Percentiles rank a stretch among this genome's conserved stretches.
phyloP scores from a whole-genome alignment of 2,113 vertebrate species.

The Acrocephalus arundinaceus region DNA sequence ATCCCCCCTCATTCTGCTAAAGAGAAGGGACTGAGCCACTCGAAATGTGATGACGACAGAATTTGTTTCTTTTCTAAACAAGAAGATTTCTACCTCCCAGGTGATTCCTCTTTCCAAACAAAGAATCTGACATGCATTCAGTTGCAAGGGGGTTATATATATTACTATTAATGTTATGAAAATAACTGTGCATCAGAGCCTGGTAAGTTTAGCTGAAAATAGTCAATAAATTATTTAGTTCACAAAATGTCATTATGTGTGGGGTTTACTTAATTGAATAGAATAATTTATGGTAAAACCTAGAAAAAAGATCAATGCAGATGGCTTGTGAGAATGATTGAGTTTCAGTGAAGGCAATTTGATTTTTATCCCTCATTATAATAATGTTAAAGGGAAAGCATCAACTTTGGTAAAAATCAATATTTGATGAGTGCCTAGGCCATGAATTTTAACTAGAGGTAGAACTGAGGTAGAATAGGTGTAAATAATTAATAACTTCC shows the following conservation, averaged over 20 bases:
- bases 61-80: constrained; percentile 27
- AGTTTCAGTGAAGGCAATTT: constrained; percentile 78
- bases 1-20: neutral
- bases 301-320: constrained; percentile 80
- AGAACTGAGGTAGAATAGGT: constrained; percentile 64
- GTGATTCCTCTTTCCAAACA: constrained; percentile 56
- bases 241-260: constrained; percentile 82
- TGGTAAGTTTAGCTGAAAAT: constrained; percentile 73
- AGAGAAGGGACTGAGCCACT: neutral
- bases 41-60: neutral
- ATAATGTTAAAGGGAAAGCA: constrained; percentile 81
- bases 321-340: constrained; percentile 74
- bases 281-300: constrained; percentile 86
- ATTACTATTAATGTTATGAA: constrained; percentile 69
- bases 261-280: constrained; percentile 84
- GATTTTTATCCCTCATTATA: constrained; percentile 87
- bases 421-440: constrained; percentile 86
- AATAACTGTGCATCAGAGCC: constrained; percentile 66
- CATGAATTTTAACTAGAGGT: constrained; percentile 84
- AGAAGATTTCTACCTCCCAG: constrained; percentile 47
- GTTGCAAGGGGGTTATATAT: neutral
- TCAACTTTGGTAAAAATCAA: constrained; percentile 86
- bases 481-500: constrained; percentile 73
- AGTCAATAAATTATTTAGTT: constrained; percentile 86
- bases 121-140: constrained; percentile 51